Conservation (phyloP, 2,797 vertebrate genomes). For the Sphenopsis melanotis region DNA sequence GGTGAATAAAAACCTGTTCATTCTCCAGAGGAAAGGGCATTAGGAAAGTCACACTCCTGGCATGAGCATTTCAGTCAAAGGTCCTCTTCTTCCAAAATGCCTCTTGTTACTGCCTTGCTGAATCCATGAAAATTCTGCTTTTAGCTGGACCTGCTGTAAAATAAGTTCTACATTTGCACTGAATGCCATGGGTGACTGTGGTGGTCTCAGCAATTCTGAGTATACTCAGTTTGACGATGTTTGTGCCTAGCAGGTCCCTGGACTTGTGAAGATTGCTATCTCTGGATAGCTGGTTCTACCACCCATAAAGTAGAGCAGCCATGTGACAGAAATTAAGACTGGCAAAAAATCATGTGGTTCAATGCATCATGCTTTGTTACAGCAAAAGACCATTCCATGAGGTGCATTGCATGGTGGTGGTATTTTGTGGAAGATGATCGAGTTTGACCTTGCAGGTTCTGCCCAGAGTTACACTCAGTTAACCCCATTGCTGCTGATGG, state of each 20-base stretch:
- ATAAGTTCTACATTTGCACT: background rate
- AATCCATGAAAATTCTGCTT: background rate
- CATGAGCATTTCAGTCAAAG: background rate
- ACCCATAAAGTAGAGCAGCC: background rate
- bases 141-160: background rate
- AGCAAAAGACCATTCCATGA: background rate
- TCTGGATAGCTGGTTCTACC: background rate
- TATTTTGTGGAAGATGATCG: background rate
- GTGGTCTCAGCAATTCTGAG: background rate
- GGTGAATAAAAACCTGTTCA: background rate
- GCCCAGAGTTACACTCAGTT: background rate
- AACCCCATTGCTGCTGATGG: accelerated
- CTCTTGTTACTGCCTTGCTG: background rate
- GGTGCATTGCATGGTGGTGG: background rate
- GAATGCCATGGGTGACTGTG: background rate
- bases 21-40: background rate
- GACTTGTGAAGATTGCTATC: background rate
- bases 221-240: background rate
- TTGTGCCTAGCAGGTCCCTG: background rate
- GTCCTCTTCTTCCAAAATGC: background rate
- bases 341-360: background rate
- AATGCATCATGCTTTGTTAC: background rate
- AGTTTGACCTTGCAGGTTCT: background rate
- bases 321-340: background rate
- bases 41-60: background rate